A percentile compares a stretch with the other conserved stretches of the same genome.
These are phyloP conservation scores for Sterrhoptilus dennistouni DNA, from an alignment of 2,113 vertebrate genomes.

Conservation along the genomic window DNA sequence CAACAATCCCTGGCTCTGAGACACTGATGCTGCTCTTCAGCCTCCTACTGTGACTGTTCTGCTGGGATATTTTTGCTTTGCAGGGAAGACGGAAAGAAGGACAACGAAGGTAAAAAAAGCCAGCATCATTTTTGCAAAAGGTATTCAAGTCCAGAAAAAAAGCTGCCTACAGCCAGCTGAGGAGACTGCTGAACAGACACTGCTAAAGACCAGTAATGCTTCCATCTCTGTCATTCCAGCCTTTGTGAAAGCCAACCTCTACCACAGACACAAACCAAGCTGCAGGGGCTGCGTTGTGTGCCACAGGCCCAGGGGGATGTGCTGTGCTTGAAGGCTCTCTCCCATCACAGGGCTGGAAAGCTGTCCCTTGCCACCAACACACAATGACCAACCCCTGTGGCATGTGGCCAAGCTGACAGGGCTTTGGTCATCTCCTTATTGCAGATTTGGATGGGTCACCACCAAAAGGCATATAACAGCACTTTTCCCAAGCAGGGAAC, in stretches of 20 bases:
- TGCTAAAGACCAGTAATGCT: not conserved
- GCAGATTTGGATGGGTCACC: not conserved
- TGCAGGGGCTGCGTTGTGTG: not conserved
- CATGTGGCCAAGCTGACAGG: rapidly evolving
- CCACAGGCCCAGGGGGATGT: not conserved
- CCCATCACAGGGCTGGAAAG: not conserved
- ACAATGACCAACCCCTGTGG: rapidly evolving
- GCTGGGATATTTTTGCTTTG: not conserved
- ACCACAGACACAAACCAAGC: not conserved
- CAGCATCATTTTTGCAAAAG: conserved; percentile 48
- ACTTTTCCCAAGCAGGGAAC: not conserved
- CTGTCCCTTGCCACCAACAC: not conserved
- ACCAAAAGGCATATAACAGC: not conserved
- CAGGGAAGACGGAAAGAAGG: conserved; percentile 19
- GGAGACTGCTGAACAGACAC: not conserved
- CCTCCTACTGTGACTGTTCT: not conserved
- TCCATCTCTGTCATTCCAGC: not conserved
- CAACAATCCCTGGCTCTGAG: not conserved
- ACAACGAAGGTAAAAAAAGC: not conserved
- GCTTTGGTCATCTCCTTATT: not conserved
- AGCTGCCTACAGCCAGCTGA: conserved; percentile 32
- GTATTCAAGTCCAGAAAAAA: conserved; percentile 2
- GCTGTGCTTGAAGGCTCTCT: not conserved
- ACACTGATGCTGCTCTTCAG: not conserved
- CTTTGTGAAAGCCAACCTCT: not conserved